Conservation (phyloP, 2,888 invertebrate genomes). For the Sphaeridia pumilis region DNA sequence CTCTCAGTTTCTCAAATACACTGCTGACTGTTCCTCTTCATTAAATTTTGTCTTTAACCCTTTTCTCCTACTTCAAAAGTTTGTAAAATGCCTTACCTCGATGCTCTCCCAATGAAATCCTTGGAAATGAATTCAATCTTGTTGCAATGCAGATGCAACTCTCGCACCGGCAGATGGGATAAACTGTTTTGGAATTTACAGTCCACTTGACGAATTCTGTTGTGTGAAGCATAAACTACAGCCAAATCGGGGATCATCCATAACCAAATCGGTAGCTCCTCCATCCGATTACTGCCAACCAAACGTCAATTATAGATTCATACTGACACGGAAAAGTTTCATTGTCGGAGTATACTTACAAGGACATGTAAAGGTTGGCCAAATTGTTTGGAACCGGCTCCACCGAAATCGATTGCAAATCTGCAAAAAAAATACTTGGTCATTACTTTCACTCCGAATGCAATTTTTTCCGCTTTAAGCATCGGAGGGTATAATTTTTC, state of each 20-base stretch:
- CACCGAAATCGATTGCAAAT: constrained; percentile 57
- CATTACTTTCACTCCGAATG: background rate
- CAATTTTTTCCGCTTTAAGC: no score
- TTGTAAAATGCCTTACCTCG: constrained; percentile 29
- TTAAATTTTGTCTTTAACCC: no score
- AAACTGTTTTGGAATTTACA: constrained; percentile 35
- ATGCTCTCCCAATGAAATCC: constrained; percentile 33
- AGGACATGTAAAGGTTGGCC: constrained; percentile 64
- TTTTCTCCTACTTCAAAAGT: no score
- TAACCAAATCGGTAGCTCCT: constrained; percentile 32
- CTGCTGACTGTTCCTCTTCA: no score
- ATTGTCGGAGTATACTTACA: constrained; percentile 44
- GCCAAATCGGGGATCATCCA: constrained; percentile 35
- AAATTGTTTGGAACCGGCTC: constrained; percentile 58
- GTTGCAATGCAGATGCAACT: constrained; percentile 33
- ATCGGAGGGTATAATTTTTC: no score
- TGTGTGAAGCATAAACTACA: constrained; percentile 32
- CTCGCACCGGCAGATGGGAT: constrained; percentile 31
- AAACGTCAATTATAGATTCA: background rate
- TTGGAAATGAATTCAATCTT: constrained; percentile 25
- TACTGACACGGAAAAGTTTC: background rate
- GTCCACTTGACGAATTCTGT: constrained; percentile 31
- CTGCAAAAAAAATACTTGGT: constrained; percentile 44
- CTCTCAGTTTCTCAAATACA: no score
- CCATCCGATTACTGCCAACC: constrained; percentile 28